A percentile compares a stretch with the other conserved stretches of the same genome.
These are phyloP conservation scores for Tachycineta bicolor DNA, from an alignment of 2,113 vertebrate genomes.

Conservation along the genomic window DNA sequence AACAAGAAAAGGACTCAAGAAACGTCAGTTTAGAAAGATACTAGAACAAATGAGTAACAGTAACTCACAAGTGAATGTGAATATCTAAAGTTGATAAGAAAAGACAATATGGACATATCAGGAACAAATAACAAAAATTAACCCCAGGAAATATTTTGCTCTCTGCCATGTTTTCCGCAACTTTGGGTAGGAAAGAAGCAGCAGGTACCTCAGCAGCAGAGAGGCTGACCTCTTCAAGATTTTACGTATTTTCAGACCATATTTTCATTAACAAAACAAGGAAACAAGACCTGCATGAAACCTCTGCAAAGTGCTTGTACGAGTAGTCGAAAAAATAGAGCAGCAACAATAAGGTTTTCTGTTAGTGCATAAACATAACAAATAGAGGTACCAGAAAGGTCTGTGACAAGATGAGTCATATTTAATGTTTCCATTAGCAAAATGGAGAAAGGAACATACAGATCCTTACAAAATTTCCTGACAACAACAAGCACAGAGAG, in stretches of 20 bases:
- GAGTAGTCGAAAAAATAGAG: not conserved
- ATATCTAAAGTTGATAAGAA: not conserved
- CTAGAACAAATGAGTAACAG: not conserved
- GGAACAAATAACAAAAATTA: not conserved
- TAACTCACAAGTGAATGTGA: not conserved
- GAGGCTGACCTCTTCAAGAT: not conserved
- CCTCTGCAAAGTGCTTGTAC: not conserved
- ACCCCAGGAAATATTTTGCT: not conserved
- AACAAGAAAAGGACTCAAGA: not conserved
- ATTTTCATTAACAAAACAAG: not conserved
- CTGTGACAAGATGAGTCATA: not conserved
- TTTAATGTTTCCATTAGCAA: conserved; percentile 26
- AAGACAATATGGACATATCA: not conserved
- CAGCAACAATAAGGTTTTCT: not conserved
- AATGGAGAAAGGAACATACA: not conserved
- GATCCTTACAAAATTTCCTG: not conserved
- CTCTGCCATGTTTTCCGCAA: not conserved
- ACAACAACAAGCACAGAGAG: not conserved
- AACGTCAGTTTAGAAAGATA: not conserved
- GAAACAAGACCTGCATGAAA: not conserved
- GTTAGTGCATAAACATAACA: not conserved
- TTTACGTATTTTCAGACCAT: not conserved
- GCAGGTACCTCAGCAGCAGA: not conserved
- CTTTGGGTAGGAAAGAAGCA: not conserved
- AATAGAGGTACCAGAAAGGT: not conserved